Evolutionary conservation across 2,113 vertebrate genomes (phyloP).

Genomic region (Laticauda laticaudata): DNA sequence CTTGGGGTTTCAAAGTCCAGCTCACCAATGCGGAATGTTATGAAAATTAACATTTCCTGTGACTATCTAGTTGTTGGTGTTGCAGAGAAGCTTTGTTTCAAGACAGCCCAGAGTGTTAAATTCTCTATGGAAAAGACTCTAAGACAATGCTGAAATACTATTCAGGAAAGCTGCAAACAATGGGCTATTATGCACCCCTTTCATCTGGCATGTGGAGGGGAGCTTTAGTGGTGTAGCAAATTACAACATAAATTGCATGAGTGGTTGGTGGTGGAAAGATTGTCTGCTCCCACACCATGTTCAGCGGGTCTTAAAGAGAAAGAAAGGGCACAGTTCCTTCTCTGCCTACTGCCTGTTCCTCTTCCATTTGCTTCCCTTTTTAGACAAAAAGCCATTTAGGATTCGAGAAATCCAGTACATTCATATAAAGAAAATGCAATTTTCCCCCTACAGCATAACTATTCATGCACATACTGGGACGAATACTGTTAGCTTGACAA

Average conservation of each 20-base stretch:
- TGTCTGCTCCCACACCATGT: neutral
- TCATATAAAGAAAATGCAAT: constrained; percentile 21
- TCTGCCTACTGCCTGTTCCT: neutral
- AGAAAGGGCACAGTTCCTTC: neutral
- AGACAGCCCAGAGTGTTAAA: constrained; percentile 56
- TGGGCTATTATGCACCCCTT: constrained; percentile 44
- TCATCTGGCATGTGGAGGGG: constrained; percentile 35
- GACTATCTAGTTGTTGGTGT: constrained; percentile 31
- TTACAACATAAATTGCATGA: constrained; percentile 48
- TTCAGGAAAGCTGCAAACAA: constrained; percentile 59
- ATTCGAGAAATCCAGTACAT: constrained; percentile 8
- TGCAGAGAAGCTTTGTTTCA: constrained; percentile 53
- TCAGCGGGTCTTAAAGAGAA: constrained; percentile 3
- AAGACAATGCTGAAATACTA: constrained; percentile 61
- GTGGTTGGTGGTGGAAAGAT: constrained; percentile 24
- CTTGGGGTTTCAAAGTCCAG: constrained; percentile 33
- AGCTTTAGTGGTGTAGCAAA: constrained; percentile 45
- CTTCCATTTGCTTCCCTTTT: neutral
- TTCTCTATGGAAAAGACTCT: constrained; percentile 50
- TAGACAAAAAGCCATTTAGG: constrained; percentile 10
- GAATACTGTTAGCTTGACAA: constrained; percentile 34
- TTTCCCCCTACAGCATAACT: constrained; percentile 22
- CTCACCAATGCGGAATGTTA: constrained; percentile 34
- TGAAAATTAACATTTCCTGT: constrained; percentile 53
- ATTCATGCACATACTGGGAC: constrained; percentile 19